Evolutionary conservation across 2,888 invertebrate species (phyloP), one percentile per base, ranked within the genome.

Genomic region (Drosophila gaucha): DNA sequence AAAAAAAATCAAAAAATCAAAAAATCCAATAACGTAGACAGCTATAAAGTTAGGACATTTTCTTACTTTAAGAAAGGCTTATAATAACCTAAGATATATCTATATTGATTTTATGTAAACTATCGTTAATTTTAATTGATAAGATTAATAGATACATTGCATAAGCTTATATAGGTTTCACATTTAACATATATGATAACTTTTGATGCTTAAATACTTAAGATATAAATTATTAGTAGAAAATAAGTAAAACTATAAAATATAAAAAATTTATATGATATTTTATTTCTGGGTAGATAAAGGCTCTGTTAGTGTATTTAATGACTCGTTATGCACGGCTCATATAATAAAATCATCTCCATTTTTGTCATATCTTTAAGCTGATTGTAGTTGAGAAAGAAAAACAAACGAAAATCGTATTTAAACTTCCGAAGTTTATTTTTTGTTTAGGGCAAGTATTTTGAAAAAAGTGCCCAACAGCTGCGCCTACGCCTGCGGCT

Each of bases 401-500:
- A 59, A 38, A 6, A 6, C 12, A 12, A 14, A 12, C 3, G 6
- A 22, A 44, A 56, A 33, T 39, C 26, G 6, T 49, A 41, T 44
- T 57, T 55, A 33, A 70, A 60, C 55, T 76, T 66, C 14, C 44
- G 41, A 50, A 60, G 33, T 44, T 64, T 67, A 24, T 52, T 50
- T 47, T 41, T 30, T 43, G 30, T 20, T 12, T 6, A 0, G 0
- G 14, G 2, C 16, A 14, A 33, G 9, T 43, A 58, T 52, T 68
- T 24, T 35, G 18, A 44, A 28, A 18, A 44, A 18, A 59, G 31
- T 44, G 39, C 20, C 39, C 26, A 57, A 31, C 86, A 82, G 82
- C 80, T 82, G 82, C 51, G 83, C 59, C 79, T 51, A 46, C 31
- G 35, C n/a, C 14, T n/a, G 18, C 12, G 55, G 22, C 38, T 57